These are phyloP conservation scores for Nematopogon swammerdamellus DNA, from an alignment of 2,888 invertebrate genomes.

Conservation along the genomic window DNA sequence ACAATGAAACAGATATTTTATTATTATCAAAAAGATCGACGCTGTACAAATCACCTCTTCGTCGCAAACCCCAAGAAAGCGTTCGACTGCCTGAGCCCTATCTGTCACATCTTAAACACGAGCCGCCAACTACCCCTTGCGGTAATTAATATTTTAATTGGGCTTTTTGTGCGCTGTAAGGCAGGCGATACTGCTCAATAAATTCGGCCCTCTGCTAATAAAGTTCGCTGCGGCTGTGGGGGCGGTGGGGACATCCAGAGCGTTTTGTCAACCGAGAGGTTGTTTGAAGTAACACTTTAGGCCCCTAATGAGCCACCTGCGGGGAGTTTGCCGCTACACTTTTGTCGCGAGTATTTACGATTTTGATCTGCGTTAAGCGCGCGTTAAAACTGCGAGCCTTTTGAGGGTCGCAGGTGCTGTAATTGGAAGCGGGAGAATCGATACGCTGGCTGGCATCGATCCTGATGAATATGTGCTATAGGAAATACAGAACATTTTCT, in stretches of 20 bases:
- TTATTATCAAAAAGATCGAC: no score
- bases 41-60: not conserved
- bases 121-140: constrained; percentile 22
- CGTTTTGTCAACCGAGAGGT: constrained; percentile 11
- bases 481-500: no score
- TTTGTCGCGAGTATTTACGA: constrained; percentile 19
- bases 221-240: constrained; percentile 23
- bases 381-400: constrained; percentile 23
- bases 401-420: no score
- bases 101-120: constrained; percentile 15
- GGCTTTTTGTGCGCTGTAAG: constrained; percentile 49
- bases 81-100: not conserved
- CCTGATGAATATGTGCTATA: no score
- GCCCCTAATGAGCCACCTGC: constrained; percentile 34
- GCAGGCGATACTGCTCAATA: constrained; percentile 48
- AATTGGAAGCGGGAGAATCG: no score
- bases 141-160: constrained; percentile 57
- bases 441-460: no score
- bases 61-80: no score
- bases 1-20: no score
- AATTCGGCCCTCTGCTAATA: constrained; percentile 41
- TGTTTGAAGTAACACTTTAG: constrained; percentile 35
- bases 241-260: constrained; percentile 6
- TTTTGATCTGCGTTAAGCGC: constrained; percentile 28
- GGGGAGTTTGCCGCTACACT: constrained; percentile 19